A percentile compares a stretch with the other conserved stretches of the same genome.
phyloP scores from a whole-genome alignment of 2,888 invertebrate genomes.

The Heteromyza rotundicornis region DNA sequence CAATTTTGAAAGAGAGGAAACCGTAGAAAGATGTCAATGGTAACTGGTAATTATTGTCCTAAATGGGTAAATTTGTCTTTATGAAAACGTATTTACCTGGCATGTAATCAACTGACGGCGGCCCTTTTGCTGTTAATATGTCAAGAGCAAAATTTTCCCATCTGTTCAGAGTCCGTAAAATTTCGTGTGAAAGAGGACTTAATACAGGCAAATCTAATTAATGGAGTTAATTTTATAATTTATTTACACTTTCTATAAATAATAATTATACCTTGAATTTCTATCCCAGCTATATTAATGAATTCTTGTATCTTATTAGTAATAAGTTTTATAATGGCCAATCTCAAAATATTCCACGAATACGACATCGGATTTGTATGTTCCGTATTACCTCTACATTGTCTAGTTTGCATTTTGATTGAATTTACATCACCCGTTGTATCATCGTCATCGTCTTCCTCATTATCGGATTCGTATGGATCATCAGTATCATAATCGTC shows the following conservation, averaged over 20 bases:
- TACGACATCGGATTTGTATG: constrained; percentile 94
- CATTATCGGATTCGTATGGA: constrained; percentile 78
- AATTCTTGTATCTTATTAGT: constrained; percentile 87
- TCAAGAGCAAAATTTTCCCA: constrained; percentile 88
- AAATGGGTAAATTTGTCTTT: too few species aligned
- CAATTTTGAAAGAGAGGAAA: too few species aligned
- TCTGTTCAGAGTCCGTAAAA: constrained; percentile 81
- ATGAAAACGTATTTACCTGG: too few species aligned
- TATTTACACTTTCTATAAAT: background rate
- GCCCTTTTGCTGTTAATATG: constrained; percentile 69
- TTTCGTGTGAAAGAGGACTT: constrained; percentile 91
- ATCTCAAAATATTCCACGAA: constrained; percentile 93
- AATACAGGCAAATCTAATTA: constrained; percentile 91
- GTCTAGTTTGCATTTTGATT: constrained; percentile 47
- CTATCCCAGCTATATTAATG: constrained; percentile 85
- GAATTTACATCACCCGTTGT: constrained; percentile 73
- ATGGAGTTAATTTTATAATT: background rate
- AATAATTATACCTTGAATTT: constrained; percentile 75
- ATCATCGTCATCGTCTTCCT: constrained; percentile 79
- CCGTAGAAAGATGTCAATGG: too few species aligned
- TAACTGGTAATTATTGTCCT: too few species aligned
- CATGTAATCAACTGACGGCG: constrained; percentile 86
- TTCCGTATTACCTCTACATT: constrained; percentile 73
- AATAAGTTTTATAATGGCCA: constrained; percentile 85
- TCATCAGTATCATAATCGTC: constrained; percentile 88